Percentiles rank a stretch among this genome's conserved stretches.
phyloP scores from a whole-genome alignment of 2,113 vertebrate species.

The Carollia perspicillata region DNA sequence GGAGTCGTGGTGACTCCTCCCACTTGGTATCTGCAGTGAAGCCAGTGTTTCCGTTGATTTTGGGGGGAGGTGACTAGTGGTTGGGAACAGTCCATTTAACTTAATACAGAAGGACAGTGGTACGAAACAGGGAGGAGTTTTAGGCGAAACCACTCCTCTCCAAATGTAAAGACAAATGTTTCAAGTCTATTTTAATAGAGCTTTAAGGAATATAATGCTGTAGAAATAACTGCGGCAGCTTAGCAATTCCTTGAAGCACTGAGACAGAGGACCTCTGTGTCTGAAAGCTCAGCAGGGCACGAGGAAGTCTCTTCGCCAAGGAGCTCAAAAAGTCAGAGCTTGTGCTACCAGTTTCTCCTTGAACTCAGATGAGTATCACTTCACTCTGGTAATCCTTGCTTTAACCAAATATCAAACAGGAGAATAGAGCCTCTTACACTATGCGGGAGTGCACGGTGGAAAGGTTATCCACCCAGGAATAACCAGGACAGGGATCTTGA shows the following conservation, averaged over 20 bases:
- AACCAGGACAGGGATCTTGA: conserved; percentile 71
- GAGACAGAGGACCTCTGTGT: not conserved
- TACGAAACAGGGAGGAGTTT: not conserved
- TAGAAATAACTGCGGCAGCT: not conserved
- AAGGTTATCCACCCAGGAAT: conserved; percentile 88
- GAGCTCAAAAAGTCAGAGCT: not conserved
- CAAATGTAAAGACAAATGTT: not conserved
- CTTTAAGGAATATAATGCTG: not conserved
- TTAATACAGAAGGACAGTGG: not conserved
- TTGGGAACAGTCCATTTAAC: not conserved
- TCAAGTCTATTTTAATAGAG: not conserved
- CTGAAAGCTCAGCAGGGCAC: not conserved
- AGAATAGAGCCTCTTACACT: conserved; percentile 82
- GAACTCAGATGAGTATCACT: not conserved
- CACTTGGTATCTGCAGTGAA: not conserved
- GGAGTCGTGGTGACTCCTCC: not conserved
- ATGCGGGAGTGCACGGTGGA: conserved; percentile 80
- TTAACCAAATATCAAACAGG: not conserved
- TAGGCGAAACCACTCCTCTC: not conserved
- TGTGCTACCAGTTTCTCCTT: not conserved
- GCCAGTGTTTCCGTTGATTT: not conserved
- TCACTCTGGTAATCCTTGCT: not conserved
- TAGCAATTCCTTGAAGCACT: not conserved
- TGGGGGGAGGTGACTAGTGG: not conserved
- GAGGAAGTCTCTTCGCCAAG: not conserved